Conservation (phyloP, 2,113 vertebrate genomes). For the Ramphastos sulfuratus region DNA sequence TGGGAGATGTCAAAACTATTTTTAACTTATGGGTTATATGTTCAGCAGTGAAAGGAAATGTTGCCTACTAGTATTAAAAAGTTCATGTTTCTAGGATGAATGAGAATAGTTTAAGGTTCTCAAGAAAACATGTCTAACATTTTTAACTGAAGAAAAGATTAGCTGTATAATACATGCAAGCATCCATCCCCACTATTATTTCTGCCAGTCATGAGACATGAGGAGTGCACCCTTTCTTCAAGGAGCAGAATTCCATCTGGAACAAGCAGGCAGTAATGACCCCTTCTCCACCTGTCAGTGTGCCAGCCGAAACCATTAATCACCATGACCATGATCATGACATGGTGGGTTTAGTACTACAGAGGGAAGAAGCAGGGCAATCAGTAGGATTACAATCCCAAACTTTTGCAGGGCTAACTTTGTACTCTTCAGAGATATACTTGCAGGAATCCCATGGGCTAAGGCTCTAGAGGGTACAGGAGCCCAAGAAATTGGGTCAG, state of each 20-base stretch:
- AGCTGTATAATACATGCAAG: neutral
- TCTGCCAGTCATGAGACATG: slow-evolving; percentile 4
- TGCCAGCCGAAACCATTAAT: neutral
- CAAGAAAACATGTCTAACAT: neutral
- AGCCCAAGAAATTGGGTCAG: no score
- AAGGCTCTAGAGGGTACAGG: no score
- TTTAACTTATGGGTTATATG: neutral
- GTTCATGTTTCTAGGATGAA: slow-evolving; percentile 1
- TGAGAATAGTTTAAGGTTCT: neutral
- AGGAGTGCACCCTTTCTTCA: neutral
- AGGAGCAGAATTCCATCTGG: slow-evolving; percentile 13
- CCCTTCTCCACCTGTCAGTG: neutral
- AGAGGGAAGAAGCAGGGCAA: no score
- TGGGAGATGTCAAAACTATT: neutral
- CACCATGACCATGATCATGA: neutral
- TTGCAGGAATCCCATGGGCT: no score
- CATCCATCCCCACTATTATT: neutral
- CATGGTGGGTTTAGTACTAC: no score
- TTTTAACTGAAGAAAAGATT: neutral
- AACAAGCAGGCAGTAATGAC: slow-evolving; percentile 18
- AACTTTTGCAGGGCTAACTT: no score
- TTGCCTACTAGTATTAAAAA: neutral
- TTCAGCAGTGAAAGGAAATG: slow-evolving; percentile 8
- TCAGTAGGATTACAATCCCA: no score
- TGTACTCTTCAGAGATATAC: no score